Evolutionary conservation across 2,797 vertebrate species (phyloP).

Genomic region (Cossypha polioptera): DNA sequence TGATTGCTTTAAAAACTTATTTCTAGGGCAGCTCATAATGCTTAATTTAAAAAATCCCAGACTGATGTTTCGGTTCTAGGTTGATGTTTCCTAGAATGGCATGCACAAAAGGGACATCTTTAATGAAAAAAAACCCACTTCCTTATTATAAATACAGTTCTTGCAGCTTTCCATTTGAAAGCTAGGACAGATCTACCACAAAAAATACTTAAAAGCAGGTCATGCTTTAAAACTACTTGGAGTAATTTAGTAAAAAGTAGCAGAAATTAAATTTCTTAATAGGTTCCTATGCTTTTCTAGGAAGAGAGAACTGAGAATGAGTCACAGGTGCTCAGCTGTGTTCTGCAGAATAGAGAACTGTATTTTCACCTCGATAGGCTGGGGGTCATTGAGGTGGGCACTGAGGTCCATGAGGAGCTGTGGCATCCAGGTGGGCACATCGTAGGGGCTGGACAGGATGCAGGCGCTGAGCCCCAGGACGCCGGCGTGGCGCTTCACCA

Average conservation of each 20-base stretch:
- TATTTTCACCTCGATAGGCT: slow-evolving; percentile 90
- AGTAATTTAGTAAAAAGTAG: neutral
- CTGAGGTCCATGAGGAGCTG: slow-evolving; percentile 97
- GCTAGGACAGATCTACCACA: neutral
- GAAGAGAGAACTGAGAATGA: neutral
- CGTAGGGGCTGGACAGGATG: slow-evolving; percentile 94
- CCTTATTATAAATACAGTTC: neutral
- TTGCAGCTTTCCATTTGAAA: neutral
- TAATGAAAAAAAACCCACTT: neutral
- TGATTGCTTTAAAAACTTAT: neutral
- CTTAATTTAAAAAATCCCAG: neutral
- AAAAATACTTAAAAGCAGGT: neutral
- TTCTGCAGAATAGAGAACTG: fast-evolving
- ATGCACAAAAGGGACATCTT: neutral
- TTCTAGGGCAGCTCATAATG: neutral
- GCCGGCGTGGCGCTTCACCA: slow-evolving; percentile 92
- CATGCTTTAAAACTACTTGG: neutral
- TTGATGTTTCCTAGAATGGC: neutral
- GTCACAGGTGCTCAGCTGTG: neutral
- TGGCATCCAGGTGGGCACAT: slow-evolving; percentile 98
- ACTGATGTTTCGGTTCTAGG: neutral
- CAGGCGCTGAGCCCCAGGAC: slow-evolving; percentile 95
- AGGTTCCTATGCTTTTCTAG: neutral
- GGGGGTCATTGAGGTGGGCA: slow-evolving; percentile 94
- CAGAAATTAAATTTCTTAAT: neutral